These are phyloP conservation scores for Lysandra coridon DNA, from an alignment of 2,888 invertebrate species.

Conservation along the genomic window DNA sequence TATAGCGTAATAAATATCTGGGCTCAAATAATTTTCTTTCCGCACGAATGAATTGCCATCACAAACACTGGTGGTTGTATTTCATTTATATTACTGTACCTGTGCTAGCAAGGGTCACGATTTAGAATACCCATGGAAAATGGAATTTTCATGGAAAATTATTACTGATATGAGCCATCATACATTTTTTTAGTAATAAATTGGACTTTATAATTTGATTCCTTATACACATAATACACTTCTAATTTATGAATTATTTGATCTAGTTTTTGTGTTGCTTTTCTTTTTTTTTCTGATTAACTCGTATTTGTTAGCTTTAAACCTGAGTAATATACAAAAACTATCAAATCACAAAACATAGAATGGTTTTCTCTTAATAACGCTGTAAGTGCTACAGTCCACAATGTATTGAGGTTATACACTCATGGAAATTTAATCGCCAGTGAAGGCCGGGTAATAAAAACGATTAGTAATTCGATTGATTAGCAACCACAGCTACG, in stretches of 20 bases:
- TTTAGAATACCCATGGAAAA: background rate
- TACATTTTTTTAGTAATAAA: no score
- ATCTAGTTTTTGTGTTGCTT: no score
- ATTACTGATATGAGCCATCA: background rate
- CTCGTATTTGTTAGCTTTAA: no score
- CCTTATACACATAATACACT: no score
- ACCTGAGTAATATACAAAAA: no score
- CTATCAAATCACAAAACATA: no score
- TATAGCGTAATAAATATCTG: conserved; percentile 19
- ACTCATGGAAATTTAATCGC: background rate
- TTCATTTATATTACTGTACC: background rate
- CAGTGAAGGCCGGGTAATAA: conserved; percentile 17
- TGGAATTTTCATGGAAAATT: background rate
- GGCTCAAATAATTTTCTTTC: conserved; percentile 22
- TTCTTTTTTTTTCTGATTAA: no score
- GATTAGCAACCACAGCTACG: background rate
- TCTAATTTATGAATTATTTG: no score
- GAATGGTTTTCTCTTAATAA: no score
- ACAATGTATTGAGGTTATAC: background rate
- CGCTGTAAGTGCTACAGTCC: no score
- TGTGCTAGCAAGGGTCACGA: background rate
- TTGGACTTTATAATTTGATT: no score
- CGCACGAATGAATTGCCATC: conserved; percentile 22
- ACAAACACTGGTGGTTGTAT: conserved; percentile 1
- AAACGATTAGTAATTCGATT: conserved; percentile 22